Base-by-base conservation (phyloP, 2,888 invertebrate species). In the Hartigia nigra region DNA sequence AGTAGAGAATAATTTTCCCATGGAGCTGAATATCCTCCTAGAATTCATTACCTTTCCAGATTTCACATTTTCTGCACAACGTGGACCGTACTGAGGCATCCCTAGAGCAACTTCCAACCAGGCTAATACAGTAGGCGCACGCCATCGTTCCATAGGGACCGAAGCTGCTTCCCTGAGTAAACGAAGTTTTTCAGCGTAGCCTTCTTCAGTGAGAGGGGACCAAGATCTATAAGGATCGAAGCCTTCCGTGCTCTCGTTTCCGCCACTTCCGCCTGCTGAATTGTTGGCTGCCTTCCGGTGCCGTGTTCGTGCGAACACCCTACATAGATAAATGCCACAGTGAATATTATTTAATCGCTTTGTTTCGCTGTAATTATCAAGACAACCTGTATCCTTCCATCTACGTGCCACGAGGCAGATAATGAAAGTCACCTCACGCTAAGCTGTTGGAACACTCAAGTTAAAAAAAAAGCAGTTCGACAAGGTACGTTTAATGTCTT, bases 101-200 rank as follows among this genome's bases (percentile, higher is more conserved):
- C 97, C 98, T 11, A 98, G 94, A 0, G 97, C 97, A 39, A 98
- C 95, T 92, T 98, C 98, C 76, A 98, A 93, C 98, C 98, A 98
- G 1, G 98, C 98, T 70, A 98, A 94, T 78, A 98, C 98, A 81
- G 98, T 98, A 0, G 97, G 96, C 23, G 98, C 97, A 80, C 97
- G 94, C 98, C 98, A 98, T 88, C 97, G 93, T 81, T 97, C 96
- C 93, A 98, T 95, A 12, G 98, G 97, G 80, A 97, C 93, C 77
- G 95, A 95, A 70, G 95, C 96, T 75, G 96, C 97, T 91, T 98
- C 97, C 39, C 97, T 94, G 72, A 98, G 92, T 75, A 95, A 91
- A 80, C 94, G 92, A 69, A 97, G 94, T 85, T 97, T 96, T 89
- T 96, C 96, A 77, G 96, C 95, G 87, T 95, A 95, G 76, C 95